Conservation (phyloP, 1,140 invertebrate genomes). For the Leptinotarsa texana region DNA sequence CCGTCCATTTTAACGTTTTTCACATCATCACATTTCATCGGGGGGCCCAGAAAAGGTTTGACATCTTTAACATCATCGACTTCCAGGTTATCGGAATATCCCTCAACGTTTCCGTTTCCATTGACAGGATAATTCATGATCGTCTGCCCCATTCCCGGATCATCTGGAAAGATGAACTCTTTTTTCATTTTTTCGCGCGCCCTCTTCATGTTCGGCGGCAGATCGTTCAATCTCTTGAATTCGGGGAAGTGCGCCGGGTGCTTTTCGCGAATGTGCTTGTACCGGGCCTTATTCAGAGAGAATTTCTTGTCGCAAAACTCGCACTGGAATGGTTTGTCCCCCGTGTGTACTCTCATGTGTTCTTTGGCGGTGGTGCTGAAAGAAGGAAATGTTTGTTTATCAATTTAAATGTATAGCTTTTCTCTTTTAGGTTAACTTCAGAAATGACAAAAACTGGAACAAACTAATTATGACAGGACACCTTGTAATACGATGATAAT, state of each 20-base stretch:
- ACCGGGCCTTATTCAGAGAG: slow-evolving; percentile 50
- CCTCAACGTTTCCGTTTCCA: neutral
- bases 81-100: neutral
- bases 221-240: slow-evolving; percentile 33
- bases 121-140: neutral
- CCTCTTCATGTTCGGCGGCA: slow-evolving; percentile 39
- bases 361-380: slow-evolving; percentile 41
- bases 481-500: too few relatives aligned
- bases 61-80: neutral
- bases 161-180: neutral
- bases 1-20: neutral
- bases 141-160: neutral
- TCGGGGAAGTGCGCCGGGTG: slow-evolving; percentile 43
- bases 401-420: too few relatives aligned
- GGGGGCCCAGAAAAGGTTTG: neutral
- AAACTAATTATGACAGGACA: too few relatives aligned
- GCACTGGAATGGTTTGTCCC: slow-evolving; percentile 58
- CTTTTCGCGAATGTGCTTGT: slow-evolving; percentile 43
- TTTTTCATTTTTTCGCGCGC: slow-evolving; percentile 27
- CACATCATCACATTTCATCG: neutral
- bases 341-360: slow-evolving; percentile 64
- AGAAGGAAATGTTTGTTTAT: neutral
- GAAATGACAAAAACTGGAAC: too few relatives aligned
- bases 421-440: too few relatives aligned
- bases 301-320: slow-evolving; percentile 59